Evolutionary conservation across 2,113 vertebrate genomes (phyloP).

Genomic region (Glaucomys volans): DNA sequence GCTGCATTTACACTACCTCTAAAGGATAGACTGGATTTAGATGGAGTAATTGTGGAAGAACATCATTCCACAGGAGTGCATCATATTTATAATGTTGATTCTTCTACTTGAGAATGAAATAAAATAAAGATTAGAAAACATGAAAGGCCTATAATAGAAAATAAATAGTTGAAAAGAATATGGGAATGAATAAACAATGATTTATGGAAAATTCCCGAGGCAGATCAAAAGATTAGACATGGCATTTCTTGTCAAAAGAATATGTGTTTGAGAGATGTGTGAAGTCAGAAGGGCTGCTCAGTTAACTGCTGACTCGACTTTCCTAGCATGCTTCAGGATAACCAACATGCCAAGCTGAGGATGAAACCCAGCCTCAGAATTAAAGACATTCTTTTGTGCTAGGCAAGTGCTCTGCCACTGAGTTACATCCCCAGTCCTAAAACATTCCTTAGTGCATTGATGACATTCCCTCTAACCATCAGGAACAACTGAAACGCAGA

Average conservation of each 20-base stretch:
- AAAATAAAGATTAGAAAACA: constrained; percentile 38
- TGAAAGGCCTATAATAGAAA: constrained; percentile 44
- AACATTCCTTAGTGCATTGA: neutral
- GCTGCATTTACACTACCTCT: neutral
- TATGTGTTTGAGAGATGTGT: neutral
- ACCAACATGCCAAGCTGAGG: neutral
- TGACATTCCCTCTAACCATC: neutral
- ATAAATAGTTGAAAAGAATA: constrained; percentile 51
- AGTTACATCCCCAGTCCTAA: neutral
- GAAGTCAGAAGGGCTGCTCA: neutral
- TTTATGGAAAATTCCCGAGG: constrained; percentile 17
- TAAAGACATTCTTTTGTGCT: neutral
- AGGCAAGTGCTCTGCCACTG: too few species aligned
- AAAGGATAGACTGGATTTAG: neutral
- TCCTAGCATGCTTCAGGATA: constrained; percentile 3
- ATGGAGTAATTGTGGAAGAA: neutral
- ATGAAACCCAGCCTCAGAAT: neutral
- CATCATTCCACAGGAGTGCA: neutral
- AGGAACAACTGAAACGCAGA: neutral
- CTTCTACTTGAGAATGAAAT: constrained; percentile 10
- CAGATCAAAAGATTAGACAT: constrained; percentile 28
- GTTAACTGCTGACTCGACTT: neutral
- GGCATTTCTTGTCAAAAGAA: neutral
- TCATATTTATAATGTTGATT: constrained; percentile 15
- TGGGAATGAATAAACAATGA: neutral